phyloP scores from a whole-genome alignment of 2,888 invertebrate genomes.

The Sabatieria punctata region DNA sequence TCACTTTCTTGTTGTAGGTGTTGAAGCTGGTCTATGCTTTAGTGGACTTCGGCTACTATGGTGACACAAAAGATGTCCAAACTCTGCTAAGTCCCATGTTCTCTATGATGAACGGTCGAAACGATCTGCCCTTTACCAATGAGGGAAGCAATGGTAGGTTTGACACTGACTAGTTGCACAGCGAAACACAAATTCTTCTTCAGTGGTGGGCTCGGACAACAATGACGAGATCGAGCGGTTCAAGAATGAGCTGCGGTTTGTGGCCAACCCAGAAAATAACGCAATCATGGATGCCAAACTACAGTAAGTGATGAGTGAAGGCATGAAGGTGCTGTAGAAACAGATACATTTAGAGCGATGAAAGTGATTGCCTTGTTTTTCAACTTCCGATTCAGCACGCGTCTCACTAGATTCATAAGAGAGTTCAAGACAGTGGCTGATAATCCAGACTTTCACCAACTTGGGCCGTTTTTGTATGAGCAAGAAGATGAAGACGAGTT shows the following conservation, averaged over 20 bases:
- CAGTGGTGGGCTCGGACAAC: neutral
- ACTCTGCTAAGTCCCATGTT: conserved; percentile 28
- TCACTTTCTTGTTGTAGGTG: conserved; percentile 23
- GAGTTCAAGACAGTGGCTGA: conserved; percentile 23
- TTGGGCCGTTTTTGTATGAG: conserved; percentile 18
- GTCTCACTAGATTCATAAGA: conserved; percentile 30
- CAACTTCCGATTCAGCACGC: conserved; percentile 32
- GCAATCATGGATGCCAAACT: conserved; percentile 31
- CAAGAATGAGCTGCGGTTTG: conserved; percentile 15
- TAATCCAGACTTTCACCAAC: neutral
- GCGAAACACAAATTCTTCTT: conserved; percentile 14
- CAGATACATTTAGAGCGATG: neutral
- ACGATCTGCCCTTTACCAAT: conserved; percentile 33
- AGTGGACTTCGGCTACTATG: conserved; percentile 32
- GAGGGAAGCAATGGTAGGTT: too few species aligned
- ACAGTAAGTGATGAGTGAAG: conserved; percentile 18
- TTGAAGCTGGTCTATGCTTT: conserved; percentile 29
- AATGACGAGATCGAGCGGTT: neutral
- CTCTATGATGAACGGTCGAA: conserved; percentile 31
- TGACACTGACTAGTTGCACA: too few species aligned
- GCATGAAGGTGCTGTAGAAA: neutral
- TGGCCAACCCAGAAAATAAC: conserved; percentile 26
- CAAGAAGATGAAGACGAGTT: neutral
- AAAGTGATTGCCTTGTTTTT: conserved; percentile 27
- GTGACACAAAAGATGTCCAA: conserved; percentile 28